phyloP scores from a whole-genome alignment of 2,113 vertebrate genomes.

The Danionella cerebrum region DNA sequence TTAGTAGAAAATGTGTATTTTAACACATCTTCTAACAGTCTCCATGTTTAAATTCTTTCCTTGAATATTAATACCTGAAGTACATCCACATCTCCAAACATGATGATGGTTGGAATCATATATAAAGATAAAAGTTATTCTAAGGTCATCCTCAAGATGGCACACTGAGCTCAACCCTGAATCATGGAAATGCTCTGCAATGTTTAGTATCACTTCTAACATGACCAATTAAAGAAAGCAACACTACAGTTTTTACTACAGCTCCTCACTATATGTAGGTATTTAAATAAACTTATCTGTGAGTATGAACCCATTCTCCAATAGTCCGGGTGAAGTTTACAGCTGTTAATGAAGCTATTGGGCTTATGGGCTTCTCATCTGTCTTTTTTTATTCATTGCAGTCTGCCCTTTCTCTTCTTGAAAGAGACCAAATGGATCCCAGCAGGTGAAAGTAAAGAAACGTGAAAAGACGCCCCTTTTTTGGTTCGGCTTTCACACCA shows the following conservation, averaged over 20 bases:
- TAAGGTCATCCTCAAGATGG: slow-evolving; percentile 26
- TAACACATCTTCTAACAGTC: too few relatives aligned
- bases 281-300: too few relatives aligned
- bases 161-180: slow-evolving; percentile 10
- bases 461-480: slow-evolving; percentile 71
- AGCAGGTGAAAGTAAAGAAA: slow-evolving; percentile 99
- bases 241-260: too few relatives aligned
- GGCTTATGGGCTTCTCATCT: slow-evolving; percentile 73
- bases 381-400: slow-evolving; percentile 81
- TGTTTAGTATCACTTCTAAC: neutral
- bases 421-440: slow-evolving; percentile 93
- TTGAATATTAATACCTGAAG: too few relatives aligned
- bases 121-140: neutral
- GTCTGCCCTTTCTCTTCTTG: slow-evolving; percentile 73
- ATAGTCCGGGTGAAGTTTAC: slow-evolving; percentile 79
- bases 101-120: too few relatives aligned
- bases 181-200: too few relatives aligned
- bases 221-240: neutral
- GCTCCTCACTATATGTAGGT: too few relatives aligned
- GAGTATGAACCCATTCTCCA: too few relatives aligned
- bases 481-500: slow-evolving; percentile 70
- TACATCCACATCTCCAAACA: too few relatives aligned
- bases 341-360: slow-evolving; percentile 85
- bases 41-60: too few relatives aligned
- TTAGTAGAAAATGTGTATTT: too few relatives aligned